A percentile compares a stretch with the other conserved stretches of the same genome.
These are phyloP conservation scores for Pipa parva DNA, from an alignment of 2,113 vertebrate genomes.

Conservation along the genomic window DNA sequence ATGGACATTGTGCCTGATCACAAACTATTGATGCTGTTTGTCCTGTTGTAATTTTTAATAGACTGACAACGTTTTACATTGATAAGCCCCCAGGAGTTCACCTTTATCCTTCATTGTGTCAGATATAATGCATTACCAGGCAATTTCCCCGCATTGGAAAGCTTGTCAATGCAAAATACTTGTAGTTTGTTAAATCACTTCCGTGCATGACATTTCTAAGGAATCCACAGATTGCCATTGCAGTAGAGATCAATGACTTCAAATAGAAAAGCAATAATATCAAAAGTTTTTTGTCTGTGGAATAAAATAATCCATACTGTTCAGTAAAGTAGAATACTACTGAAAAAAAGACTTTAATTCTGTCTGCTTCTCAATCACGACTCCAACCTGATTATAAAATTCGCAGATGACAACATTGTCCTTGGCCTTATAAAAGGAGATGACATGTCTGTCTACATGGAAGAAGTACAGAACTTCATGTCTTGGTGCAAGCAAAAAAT, in stretches of 20 bases:
- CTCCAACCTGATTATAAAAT: no score
- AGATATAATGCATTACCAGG: constrained; percentile 22
- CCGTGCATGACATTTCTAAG: neutral
- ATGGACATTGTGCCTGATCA: neutral
- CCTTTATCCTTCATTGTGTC: constrained; percentile 7
- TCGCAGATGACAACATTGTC: no score
- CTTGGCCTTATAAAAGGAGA: no score
- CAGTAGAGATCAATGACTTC: no score
- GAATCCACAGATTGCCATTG: neutral
- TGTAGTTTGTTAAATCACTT: neutral
- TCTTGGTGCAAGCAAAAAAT: no score
- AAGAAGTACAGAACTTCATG: no score
- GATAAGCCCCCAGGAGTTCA: neutral
- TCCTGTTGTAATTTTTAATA: constrained; percentile 25
- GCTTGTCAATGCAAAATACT: constrained; percentile 20
- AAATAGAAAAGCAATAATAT: no score
- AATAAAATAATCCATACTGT: no score
- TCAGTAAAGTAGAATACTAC: no score
- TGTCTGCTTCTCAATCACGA: neutral
- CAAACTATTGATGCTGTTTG: constrained; percentile 2
- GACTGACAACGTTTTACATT: constrained; percentile 23
- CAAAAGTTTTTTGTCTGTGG: no score
- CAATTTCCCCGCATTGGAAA: constrained; percentile 11
- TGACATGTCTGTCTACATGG: no score
- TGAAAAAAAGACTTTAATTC: neutral